phyloP scores from a whole-genome alignment of 1,140 invertebrate genomes.

The Eurosta solidaginis region DNA sequence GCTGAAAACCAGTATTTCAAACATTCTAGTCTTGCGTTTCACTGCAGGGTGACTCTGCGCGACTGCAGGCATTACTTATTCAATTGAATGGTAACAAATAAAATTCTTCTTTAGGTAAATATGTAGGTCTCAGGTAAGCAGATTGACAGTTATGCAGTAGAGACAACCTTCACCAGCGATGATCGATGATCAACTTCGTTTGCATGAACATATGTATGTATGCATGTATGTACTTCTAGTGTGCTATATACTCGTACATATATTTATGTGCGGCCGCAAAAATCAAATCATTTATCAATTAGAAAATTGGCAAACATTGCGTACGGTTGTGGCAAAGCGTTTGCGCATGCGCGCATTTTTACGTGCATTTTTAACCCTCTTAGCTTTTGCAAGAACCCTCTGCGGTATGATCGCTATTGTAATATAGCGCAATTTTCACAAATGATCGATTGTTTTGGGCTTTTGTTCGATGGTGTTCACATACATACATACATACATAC shows the following conservation, averaged over 20 bases:
- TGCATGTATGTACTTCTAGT: too few species aligned
- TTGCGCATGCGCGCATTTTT: conserved; percentile 37
- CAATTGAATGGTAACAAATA: not conserved
- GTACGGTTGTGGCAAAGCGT: conserved; percentile 33
- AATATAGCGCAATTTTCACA: conserved; percentile 36
- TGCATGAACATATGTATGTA: too few species aligned
- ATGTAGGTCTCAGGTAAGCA: not conserved
- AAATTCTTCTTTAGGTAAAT: not conserved
- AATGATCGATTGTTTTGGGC: conserved; percentile 53
- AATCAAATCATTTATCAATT: conserved; percentile 60
- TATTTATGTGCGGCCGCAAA: conserved; percentile 29
- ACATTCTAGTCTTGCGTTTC: too few species aligned
- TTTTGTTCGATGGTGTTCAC: conserved; percentile 6
- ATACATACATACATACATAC: conserved; percentile 32
- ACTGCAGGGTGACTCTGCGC: too few species aligned
- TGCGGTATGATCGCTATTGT: conserved; percentile 30
- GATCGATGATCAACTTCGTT: not conserved
- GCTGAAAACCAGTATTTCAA: too few species aligned
- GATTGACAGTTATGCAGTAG: not conserved
- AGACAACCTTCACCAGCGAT: not conserved
- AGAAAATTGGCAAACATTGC: conserved; percentile 59
- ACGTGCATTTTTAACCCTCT: not conserved
- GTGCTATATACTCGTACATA: too few species aligned
- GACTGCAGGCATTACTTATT: not conserved
- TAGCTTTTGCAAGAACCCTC: conserved; percentile 34